These are phyloP conservation scores for Peromyscus maniculatus DNA, from an alignment of 2,113 vertebrate species.

Conservation along the genomic window DNA sequence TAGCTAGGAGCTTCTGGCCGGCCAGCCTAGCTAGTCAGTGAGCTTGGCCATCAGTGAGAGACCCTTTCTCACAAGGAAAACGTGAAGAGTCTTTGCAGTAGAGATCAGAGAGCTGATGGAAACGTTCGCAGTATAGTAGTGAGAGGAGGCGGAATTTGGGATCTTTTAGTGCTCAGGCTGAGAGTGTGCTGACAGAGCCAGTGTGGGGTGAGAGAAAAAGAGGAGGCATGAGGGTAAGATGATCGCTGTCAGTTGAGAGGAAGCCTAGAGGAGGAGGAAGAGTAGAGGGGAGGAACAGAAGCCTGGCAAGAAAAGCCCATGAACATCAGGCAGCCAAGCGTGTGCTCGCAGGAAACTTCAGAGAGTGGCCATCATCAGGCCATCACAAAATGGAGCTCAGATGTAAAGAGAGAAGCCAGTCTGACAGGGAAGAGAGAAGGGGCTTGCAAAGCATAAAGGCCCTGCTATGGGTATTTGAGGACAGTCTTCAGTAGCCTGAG, in stretches of 20 bases:
- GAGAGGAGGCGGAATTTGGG: neutral
- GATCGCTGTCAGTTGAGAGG: neutral
- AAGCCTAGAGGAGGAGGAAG: neutral
- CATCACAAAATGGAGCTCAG: neutral
- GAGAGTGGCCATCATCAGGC: neutral
- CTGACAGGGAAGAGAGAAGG: neutral
- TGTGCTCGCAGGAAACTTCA: neutral
- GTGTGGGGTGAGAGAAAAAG: neutral
- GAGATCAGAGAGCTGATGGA: too few relatives aligned
- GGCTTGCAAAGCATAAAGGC: neutral
- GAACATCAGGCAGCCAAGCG: neutral
- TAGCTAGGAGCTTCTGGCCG: neutral
- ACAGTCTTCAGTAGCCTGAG: neutral
- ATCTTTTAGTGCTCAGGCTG: neutral
- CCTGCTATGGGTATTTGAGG: neutral
- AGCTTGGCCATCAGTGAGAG: neutral
- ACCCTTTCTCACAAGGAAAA: neutral
- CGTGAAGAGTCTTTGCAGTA: too few relatives aligned
- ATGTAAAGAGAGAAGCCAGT: neutral
- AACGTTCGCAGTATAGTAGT: neutral
- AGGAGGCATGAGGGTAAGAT: neutral
- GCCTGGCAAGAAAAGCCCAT: neutral
- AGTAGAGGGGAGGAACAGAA: neutral
- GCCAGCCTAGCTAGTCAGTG: neutral
- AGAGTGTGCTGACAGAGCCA: neutral